Base-by-base conservation (phyloP, 1,140 invertebrate genomes). In the Acromyrmex echinatior region DNA sequence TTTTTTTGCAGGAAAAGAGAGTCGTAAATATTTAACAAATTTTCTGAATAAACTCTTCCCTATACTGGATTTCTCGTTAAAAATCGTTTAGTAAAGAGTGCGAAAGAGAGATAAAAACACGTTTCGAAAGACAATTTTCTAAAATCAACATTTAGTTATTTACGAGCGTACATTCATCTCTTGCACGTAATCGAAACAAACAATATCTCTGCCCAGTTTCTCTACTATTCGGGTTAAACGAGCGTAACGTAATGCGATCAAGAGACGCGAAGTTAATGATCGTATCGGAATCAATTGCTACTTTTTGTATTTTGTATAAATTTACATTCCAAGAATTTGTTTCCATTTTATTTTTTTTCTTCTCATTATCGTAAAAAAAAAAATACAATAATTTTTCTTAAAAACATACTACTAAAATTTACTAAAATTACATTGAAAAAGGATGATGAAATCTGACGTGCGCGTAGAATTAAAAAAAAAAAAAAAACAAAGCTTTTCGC, bases 101-200 rank as follows among this genome's bases (percentile, higher is more conserved):
- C 80, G 56, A 76, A 76, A 76, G 56, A 35, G 70, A 39, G 80
- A 76, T 74, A 62, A 76, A 74, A 84, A 74, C 70, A 84, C 70
- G 39, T 62, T 84, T 74, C 70, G 70, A 63, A 84, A 74, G 80
- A 84, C 80, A 84, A 84, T 84, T 74, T 84, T 84, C 80, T 84
- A 84, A 84, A 84, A 84, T 39, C 56, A 84, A 84, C 80, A 84
- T 84, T 82, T 81, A 81, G 78, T 58, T 84, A 84, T 74, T 84
- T 84, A 56, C 70, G 70, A 62, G 56, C 56, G 70, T 71, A 84
- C 28, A 74, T 74, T 76, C 66, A 81, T 81, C 70, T 76, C 80
- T 84, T 35, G 80, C 70, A 49, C 56, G 70, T 84, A 84, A 84
- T 84, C 70, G 80, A 84, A 76, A 84, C 80, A 84, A 84, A 84